phyloP scores from a whole-genome alignment of 1,140 invertebrate genomes.

The Coenobita brevimanus region DNA sequence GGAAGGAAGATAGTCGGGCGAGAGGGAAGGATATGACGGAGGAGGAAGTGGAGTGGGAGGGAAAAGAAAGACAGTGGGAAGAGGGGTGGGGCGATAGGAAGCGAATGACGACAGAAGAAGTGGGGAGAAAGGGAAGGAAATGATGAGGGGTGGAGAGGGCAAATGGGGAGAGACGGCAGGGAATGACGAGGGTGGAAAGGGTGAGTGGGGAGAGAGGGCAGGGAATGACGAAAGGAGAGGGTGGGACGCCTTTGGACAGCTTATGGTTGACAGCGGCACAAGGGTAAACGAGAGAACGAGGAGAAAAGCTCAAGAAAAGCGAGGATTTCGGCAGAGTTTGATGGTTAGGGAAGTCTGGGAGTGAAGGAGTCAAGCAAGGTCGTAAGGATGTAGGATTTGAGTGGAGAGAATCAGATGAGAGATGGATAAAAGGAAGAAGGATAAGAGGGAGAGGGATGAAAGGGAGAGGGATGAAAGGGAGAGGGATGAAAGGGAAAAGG shows the following conservation, averaged over 20 bases:
- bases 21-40: not conserved
- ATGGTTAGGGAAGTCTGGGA: too few relatives aligned
- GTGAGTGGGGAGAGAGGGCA: too few relatives aligned
- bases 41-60: not conserved
- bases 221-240: not conserved
- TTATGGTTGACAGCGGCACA: too few relatives aligned
- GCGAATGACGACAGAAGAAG: not conserved
- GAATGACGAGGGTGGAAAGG: too few relatives aligned
- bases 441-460: too few relatives aligned
- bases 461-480: too few relatives aligned
- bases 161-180: not conserved
- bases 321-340: too few relatives aligned
- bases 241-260: too few relatives aligned
- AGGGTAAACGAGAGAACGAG: not conserved
- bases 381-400: not conserved
- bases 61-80: not conserved
- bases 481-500: too few relatives aligned
- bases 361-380: not conserved
- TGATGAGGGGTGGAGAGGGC: not conserved
- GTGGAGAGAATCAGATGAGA: too few relatives aligned
- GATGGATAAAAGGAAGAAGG: not conserved
- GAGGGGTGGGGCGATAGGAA: not conserved
- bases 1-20: not conserved
- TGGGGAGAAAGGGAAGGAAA: not conserved
- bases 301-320: not conserved